Conservation (phyloP, 2,113 vertebrate species). For the Gadus macrocephalus region DNA sequence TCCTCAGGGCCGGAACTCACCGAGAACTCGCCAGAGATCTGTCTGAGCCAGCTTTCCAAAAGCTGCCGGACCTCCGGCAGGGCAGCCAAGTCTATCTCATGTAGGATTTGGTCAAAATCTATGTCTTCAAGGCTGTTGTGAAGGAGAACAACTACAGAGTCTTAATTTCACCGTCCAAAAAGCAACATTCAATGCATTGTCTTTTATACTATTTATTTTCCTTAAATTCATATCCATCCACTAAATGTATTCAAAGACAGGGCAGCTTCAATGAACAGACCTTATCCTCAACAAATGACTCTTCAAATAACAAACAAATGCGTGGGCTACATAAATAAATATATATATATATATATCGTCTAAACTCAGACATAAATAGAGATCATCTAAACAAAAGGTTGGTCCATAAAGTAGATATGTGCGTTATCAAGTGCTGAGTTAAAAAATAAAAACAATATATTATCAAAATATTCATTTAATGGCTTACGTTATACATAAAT, state of each 20-base stretch:
- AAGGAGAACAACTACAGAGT: conserved; percentile 97
- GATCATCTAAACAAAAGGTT: conserved; percentile 74
- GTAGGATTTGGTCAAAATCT: conserved; percentile 87
- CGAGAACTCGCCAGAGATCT: conserved; percentile 72
- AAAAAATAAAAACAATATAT: conserved; percentile 97
- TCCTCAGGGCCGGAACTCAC: conserved; percentile 74
- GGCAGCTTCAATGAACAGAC: conserved; percentile 75
- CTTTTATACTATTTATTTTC: conserved; percentile 87
- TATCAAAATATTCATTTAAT: conserved; percentile 99
- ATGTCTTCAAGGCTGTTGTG: conserved; percentile 88
- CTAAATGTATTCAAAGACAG: conserved; percentile 87
- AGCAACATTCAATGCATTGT: conserved; percentile 95
- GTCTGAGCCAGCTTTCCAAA: conserved; percentile 82
- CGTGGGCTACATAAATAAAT: conserved; percentile 16
- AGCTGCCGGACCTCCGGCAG: conserved; percentile 82
- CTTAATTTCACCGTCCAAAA: conserved; percentile 90
- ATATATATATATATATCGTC: conserved; percentile 45
- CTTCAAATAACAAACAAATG: conserved; percentile 57
- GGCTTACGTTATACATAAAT: conserved; percentile 99
- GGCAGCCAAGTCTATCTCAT: conserved; percentile 87
- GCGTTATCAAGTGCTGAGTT: conserved; percentile 93
- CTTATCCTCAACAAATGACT: conserved; percentile 62
- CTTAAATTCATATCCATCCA: conserved; percentile 55
- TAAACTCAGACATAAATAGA: conserved; percentile 72
- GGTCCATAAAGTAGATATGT: conserved; percentile 93